phyloP scores from a whole-genome alignment of 2,888 invertebrate genomes.

The Leptopilina myrica region DNA sequence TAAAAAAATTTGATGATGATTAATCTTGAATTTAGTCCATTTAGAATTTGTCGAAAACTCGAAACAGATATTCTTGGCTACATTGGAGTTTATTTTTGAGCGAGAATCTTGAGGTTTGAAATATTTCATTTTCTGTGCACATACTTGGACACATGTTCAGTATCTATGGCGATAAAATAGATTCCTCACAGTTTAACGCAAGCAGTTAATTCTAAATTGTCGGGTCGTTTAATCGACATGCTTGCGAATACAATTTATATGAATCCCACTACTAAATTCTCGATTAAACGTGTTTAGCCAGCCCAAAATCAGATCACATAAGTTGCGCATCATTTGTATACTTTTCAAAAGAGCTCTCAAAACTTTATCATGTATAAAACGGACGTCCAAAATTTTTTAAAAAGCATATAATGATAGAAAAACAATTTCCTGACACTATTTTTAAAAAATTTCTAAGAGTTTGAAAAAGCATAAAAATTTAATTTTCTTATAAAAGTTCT shows the following conservation, averaged over 20 bases:
- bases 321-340: background rate
- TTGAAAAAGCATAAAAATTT: too few species aligned
- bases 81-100: background rate
- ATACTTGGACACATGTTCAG: too few species aligned
- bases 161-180: slow-evolving; percentile 25
- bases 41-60: background rate
- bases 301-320: background rate
- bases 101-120: background rate
- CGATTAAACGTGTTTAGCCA: background rate
- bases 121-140: slow-evolving; percentile 25
- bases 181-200: background rate
- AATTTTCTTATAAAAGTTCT: too few species aligned
- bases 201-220: slow-evolving; percentile 11
- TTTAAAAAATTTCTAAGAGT: too few species aligned
- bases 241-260: slow-evolving; percentile 22
- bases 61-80: slow-evolving; percentile 8
- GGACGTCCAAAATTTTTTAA: too few species aligned
- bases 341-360: too few species aligned
- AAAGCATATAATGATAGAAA: too few species aligned
- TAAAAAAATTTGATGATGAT: background rate
- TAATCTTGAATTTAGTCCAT: background rate
- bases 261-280: slow-evolving; percentile 12
- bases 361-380: too few species aligned
- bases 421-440: too few species aligned
- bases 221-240: slow-evolving; percentile 24